Evolutionary conservation across 2,888 invertebrate species (phyloP).

Genomic region (Eristalis arbustorum): DNA sequence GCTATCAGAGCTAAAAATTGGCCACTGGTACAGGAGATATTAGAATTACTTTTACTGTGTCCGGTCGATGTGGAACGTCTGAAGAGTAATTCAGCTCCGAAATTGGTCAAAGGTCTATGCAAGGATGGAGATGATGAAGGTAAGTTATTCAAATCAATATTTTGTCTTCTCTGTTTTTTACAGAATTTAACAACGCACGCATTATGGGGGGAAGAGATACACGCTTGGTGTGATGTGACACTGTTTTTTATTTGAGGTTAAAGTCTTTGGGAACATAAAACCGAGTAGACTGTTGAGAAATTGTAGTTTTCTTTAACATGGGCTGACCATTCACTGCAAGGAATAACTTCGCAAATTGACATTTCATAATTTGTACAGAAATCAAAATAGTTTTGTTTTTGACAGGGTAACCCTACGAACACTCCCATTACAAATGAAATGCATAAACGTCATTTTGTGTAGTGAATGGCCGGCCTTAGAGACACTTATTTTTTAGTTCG

Average conservation of each 20-base stretch:
- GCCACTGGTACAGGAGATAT: constrained; percentile 91
- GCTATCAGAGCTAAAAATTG: constrained; percentile 91
- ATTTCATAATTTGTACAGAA: too few relatives aligned
- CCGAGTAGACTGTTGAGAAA: too few relatives aligned
- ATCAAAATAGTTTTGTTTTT: too few relatives aligned
- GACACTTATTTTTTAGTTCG: too few relatives aligned
- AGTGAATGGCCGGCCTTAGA: too few relatives aligned
- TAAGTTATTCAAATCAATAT: constrained; percentile 81
- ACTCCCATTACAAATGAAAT: too few relatives aligned
- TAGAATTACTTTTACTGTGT: constrained; percentile 91
- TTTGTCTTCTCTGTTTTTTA: not conserved
- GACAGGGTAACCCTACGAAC: too few relatives aligned
- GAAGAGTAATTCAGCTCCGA: constrained; percentile 95
- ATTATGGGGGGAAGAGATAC: not conserved
- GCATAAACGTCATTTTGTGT: too few relatives aligned
- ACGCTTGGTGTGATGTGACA: not conserved
- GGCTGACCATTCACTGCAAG: too few relatives aligned
- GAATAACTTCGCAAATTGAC: too few relatives aligned
- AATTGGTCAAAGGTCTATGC: constrained; percentile 92
- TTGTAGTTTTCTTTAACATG: too few relatives aligned
- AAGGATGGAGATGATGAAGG: constrained; percentile 91
- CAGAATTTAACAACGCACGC: not conserved
- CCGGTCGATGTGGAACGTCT: constrained; percentile 95
- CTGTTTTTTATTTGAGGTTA: not conserved
- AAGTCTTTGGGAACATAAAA: not conserved